These are phyloP conservation scores for Phrynosoma blainvillii DNA, from an alignment of 2,113 vertebrate species.

Conservation along the genomic window DNA sequence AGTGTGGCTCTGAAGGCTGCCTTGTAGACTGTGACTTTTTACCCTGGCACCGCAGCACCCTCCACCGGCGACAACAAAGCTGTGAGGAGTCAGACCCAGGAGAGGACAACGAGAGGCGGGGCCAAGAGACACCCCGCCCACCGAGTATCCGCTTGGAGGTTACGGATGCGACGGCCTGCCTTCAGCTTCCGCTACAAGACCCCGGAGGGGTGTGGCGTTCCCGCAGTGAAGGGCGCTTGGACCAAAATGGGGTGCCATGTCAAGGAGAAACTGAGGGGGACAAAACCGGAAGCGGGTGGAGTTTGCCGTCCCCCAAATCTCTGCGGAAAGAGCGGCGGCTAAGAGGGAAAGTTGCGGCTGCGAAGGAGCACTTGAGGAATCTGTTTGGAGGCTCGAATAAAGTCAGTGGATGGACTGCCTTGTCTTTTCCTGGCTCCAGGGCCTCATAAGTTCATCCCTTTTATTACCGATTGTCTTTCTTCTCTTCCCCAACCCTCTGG, in stretches of 20 bases:
- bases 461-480: not conserved
- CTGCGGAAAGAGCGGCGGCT: constrained; percentile 48
- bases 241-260: not conserved
- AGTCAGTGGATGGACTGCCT: constrained; percentile 19
- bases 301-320: constrained; percentile 55
- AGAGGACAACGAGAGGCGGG: not conserved
- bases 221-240: constrained; percentile 52
- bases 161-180: not conserved
- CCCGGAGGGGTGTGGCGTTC: constrained; percentile 52
- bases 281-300: constrained; percentile 55
- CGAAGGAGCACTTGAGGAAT: constrained; percentile 53
- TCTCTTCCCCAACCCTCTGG: not conserved
- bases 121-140: not conserved
- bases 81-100: not conserved
- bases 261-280: not conserved
- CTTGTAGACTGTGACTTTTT: constrained; percentile 32
- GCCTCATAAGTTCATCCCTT: not conserved
- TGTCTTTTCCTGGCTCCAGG: not conserved
- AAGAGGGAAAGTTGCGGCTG: constrained; percentile 30
- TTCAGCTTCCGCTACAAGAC: constrained; percentile 22
- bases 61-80: not conserved
- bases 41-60: constrained; percentile 17
- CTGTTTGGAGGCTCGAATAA: constrained; percentile 54
- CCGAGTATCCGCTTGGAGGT: constrained; percentile 32
- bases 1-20: constrained; percentile 38